A percentile compares a stretch with the other conserved stretches of the same genome.
These are phyloP conservation scores for Lucilia cuprina DNA, from an alignment of 1,140 invertebrate genomes.

Conservation along the genomic window DNA sequence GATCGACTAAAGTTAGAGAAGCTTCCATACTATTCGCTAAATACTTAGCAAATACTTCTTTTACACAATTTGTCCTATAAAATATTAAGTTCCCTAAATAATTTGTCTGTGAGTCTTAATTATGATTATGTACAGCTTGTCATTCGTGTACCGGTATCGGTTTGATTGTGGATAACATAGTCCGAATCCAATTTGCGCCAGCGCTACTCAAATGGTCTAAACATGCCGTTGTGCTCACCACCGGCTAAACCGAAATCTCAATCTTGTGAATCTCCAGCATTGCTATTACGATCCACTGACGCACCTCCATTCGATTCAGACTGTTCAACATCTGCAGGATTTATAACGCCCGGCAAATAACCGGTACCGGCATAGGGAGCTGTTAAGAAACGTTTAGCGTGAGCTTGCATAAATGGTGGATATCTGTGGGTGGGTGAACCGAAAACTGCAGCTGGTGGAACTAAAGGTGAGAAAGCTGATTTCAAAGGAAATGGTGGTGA, in stretches of 20 bases:
- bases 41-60: not conserved
- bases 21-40: not conserved
- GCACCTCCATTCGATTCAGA: constrained; percentile 55
- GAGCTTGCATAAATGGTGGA: constrained; percentile 63
- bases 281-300: constrained; percentile 47
- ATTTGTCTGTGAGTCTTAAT: not conserved
- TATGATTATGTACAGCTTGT: constrained; percentile 1
- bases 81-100: constrained; percentile 12
- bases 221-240: constrained; percentile 42
- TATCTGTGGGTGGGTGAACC: constrained; percentile 63
- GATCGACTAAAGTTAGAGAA: not conserved
- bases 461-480: constrained; percentile 77
- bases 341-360: constrained; percentile 79
- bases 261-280: constrained; percentile 49
- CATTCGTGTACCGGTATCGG: not conserved
- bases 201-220: constrained; percentile 51
- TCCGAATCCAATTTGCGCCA: constrained; percentile 13
- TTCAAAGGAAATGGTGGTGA: constrained; percentile 66
- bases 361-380: constrained; percentile 83
- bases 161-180: not conserved
- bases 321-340: constrained; percentile 66
- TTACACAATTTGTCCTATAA: not conserved
- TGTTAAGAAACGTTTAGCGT: constrained; percentile 75
- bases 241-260: constrained; percentile 46
- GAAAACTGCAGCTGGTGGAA: constrained; percentile 66